These are phyloP conservation scores for Syrista parreyssii DNA, from an alignment of 2,888 invertebrate genomes.

Conservation along the genomic window DNA sequence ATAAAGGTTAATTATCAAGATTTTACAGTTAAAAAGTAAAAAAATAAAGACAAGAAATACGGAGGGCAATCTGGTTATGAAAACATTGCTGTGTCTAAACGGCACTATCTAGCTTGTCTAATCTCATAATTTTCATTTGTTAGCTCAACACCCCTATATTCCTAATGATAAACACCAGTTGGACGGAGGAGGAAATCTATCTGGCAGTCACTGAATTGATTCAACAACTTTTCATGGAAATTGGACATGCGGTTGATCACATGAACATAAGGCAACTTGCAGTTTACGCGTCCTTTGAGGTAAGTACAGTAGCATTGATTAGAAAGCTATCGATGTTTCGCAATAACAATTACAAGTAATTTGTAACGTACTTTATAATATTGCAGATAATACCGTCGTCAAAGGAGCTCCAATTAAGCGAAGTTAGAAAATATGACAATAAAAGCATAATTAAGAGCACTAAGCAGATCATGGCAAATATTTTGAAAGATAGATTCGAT, in stretches of 20 bases:
- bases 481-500: slow-evolving; percentile 42
- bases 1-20: slow-evolving; percentile 35
- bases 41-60: not conserved
- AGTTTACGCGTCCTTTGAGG: slow-evolving; percentile 28
- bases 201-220: slow-evolving; percentile 40
- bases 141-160: slow-evolving; percentile 24
- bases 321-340: not conserved
- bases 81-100: slow-evolving; percentile 10
- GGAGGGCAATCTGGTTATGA: not conserved
- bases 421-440: not conserved
- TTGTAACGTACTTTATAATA: not conserved
- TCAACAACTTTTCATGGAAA: slow-evolving; percentile 31
- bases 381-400: not conserved
- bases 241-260: slow-evolving; percentile 38
- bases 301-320: not conserved
- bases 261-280: slow-evolving; percentile 21
- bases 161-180: slow-evolving; percentile 43
- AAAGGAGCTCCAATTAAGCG: not conserved
- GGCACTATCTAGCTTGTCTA: slow-evolving; percentile 13
- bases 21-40: not conserved
- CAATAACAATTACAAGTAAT: not conserved
- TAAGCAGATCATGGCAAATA: slow-evolving; percentile 25
- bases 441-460: not conserved
- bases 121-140: slow-evolving; percentile 10
- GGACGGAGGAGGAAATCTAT: slow-evolving; percentile 51